phyloP scores from a whole-genome alignment of 2,888 invertebrate genomes.

The Phrixothrix hirtus region DNA sequence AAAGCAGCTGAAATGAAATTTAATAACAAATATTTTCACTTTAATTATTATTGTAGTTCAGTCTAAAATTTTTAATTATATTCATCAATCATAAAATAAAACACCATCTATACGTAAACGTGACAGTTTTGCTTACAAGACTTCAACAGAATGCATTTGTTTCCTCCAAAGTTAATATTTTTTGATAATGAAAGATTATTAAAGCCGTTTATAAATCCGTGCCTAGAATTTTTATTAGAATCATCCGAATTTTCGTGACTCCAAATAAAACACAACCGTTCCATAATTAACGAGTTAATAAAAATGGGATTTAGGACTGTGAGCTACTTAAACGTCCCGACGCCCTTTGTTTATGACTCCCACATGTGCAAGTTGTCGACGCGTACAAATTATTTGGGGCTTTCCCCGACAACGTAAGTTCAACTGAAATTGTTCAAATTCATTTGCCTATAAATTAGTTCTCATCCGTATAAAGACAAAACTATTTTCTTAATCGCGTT shows the following conservation, averaged over 20 bases:
- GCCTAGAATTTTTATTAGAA: neutral
- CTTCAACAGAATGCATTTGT: no score
- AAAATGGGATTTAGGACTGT: slow-evolving; percentile 14
- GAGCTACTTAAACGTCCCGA: slow-evolving; percentile 5
- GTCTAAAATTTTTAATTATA: no score
- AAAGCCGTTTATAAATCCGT: no score
- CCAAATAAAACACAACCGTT: slow-evolving; percentile 17
- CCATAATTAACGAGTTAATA: slow-evolving; percentile 19
- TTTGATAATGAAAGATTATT: no score
- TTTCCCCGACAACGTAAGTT: slow-evolving; percentile 9
- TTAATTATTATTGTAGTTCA: no score
- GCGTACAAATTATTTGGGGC: slow-evolving; percentile 20
- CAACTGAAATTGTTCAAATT: slow-evolving; percentile 10
- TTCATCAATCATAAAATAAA: no score
- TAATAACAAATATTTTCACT: no score
- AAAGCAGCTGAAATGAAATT: no score
- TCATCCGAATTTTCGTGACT: neutral
- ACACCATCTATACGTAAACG: no score
- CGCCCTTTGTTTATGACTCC: slow-evolving; percentile 19
- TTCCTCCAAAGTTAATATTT: no score
- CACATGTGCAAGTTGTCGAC: slow-evolving; percentile 24
- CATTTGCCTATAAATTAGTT: slow-evolving; percentile 16
- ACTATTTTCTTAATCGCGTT: slow-evolving; percentile 11
- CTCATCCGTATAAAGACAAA: slow-evolving; percentile 1
- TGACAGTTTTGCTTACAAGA: no score